Conservation (phyloP, 2,888 invertebrate genomes). For the Steinernema hermaphroditum region DNA sequence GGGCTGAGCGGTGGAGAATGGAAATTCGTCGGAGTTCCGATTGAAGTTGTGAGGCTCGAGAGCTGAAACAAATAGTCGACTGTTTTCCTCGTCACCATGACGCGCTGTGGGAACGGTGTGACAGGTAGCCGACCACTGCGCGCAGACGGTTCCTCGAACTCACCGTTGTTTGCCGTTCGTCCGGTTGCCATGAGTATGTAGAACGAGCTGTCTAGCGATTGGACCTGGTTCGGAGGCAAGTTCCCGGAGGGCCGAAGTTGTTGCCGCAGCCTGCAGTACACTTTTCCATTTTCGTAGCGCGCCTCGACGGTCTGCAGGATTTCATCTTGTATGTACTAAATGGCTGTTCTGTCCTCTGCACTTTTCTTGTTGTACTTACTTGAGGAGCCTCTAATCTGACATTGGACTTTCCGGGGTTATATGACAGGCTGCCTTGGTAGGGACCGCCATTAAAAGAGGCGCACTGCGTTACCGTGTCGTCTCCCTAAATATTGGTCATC, state of each 20-base stretch:
- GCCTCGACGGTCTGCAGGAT: slow-evolving; percentile 37
- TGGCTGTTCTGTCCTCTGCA: neutral
- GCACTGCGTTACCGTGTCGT: slow-evolving; percentile 44
- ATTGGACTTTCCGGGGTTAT: slow-evolving; percentile 40
- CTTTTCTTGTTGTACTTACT: slow-evolving; percentile 4
- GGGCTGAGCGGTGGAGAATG: neutral
- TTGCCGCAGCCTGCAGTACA: slow-evolving; percentile 40
- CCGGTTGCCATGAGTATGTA: slow-evolving; percentile 41
- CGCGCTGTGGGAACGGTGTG: neutral
- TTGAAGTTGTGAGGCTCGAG: neutral
- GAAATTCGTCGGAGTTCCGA: neutral
- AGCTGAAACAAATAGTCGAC: slow-evolving; percentile 10
- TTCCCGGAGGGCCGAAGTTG: slow-evolving; percentile 32
- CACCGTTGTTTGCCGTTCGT: slow-evolving; percentile 36
- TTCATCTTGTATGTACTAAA: slow-evolving; percentile 25
- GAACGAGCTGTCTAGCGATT: slow-evolving; percentile 33
- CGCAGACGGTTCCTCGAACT: slow-evolving; percentile 17
- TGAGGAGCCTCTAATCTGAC: neutral
- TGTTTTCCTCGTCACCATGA: neutral
- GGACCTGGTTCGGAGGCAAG: slow-evolving; percentile 34
- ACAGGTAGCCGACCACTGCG: neutral
- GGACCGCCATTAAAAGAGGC: slow-evolving; percentile 40
- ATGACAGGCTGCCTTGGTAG: slow-evolving; percentile 41
- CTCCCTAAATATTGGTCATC: slow-evolving; percentile 33
- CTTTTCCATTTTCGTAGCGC: slow-evolving; percentile 36